A percentile compares a stretch with the other conserved stretches of the same genome.
Conservation (phyloP, 2,888 invertebrate species). For the Cynaeus angustus region DNA sequence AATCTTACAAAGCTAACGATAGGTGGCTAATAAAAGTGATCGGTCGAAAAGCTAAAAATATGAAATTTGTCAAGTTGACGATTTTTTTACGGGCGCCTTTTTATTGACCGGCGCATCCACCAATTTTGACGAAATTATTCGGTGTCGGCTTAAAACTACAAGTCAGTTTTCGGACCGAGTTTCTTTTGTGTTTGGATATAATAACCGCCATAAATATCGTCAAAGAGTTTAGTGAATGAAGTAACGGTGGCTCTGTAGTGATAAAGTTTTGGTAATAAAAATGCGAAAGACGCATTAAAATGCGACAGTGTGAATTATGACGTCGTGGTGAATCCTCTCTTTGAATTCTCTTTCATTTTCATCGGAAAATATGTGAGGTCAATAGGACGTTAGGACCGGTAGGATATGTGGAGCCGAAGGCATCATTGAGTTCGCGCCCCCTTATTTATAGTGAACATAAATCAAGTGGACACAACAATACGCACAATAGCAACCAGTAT, state of each 20-base stretch:
- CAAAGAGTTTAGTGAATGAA: background rate
- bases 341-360: slow-evolving; percentile 23
- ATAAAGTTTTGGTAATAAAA: slow-evolving; percentile 7
- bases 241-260: background rate
- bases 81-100: no score
- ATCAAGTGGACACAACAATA: slow-evolving; percentile 65
- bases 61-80: no score
- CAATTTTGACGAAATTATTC: no score
- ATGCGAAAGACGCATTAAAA: slow-evolving; percentile 2
- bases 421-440: slow-evolving; percentile 65
- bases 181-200: background rate
- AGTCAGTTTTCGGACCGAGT: background rate
- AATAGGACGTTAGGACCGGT: slow-evolving; percentile 50
- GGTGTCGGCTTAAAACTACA: no score
- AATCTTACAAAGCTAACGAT: background rate
- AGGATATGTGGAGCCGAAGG: slow-evolving; percentile 58
- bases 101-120: no score
- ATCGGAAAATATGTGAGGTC: slow-evolving; percentile 36
- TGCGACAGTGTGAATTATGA: slow-evolving; percentile 12
- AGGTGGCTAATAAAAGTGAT: background rate
- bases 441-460: slow-evolving; percentile 64
- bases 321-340: background rate
- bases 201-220: background rate
- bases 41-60: no score
- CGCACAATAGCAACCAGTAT: slow-evolving; percentile 62